Base-by-base conservation (phyloP, 2,113 vertebrate genomes). In the Ondatra zibethicus region DNA sequence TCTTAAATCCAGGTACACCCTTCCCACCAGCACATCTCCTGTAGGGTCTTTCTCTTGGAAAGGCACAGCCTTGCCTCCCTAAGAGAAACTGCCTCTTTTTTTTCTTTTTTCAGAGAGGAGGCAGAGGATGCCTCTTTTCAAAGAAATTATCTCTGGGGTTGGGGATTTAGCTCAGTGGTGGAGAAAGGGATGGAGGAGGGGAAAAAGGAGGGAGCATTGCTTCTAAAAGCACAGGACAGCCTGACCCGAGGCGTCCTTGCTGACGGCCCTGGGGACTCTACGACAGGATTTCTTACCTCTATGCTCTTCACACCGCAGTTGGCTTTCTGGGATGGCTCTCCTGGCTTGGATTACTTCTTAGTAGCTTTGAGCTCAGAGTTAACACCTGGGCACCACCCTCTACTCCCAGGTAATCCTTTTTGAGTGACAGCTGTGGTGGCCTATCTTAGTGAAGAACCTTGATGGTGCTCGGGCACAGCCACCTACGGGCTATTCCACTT, bases 251-350 rank as follows among this genome's bases (percentile, higher is more conserved):
- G n/a, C n/a, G n/a, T n/a, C n/a, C n/a, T n/a, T n/a, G n/a, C n/a
- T n/a, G n/a, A n/a, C n/a, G n/a, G 33, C 27, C 42, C 45, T 63
- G 58, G 58, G 68, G 52, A 2, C 27, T 70, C 52, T 33, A 72
- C 8, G 5, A 16, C 36, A n/a, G 23, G 31, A 68, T 0, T 0
- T 13, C 95, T 86, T 92, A 97, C 97, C 95, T 90, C 66, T 63
- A 86, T 33, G 16, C 63, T 89, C 52, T 65, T 55, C 27, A 1
- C 88, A 52, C 70, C 0, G 42, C 4, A 13, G 88, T 42, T 55
- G 75, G 29, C 81, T 80, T 76, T 96, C 92, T 88, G 88, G 89
- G 94, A 97, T 97, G 96, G 96, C 42, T 87, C 61, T 85, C 89
- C 75, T 17, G 92, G 88, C 93, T 97, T 68, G 23, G 66, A 23